A percentile compares a stretch with the other conserved stretches of the same genome.
phyloP scores from a whole-genome alignment of 2,113 vertebrate species.

The Talpa occidentalis region DNA sequence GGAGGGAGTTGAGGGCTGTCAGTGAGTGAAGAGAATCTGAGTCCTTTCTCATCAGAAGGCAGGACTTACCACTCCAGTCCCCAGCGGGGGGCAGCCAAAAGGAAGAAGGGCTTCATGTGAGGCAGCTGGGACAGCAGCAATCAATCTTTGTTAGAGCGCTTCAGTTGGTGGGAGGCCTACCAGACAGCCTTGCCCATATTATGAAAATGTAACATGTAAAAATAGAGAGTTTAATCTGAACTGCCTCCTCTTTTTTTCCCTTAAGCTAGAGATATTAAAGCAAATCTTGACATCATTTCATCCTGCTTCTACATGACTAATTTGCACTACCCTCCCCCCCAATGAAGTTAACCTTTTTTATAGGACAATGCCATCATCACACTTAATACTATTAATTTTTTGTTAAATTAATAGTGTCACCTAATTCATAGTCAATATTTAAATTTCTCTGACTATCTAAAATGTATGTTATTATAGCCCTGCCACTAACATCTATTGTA shows the following conservation, averaged over 20 bases:
- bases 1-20: no score
- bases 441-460: not conserved
- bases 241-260: not conserved
- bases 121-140: not conserved
- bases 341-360: not conserved
- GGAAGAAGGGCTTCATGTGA: not conserved
- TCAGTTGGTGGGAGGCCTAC: no score
- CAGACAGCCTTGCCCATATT: not conserved
- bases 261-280: not conserved
- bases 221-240: not conserved
- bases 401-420: not conserved
- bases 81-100: not conserved
- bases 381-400: not conserved
- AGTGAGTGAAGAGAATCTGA: not conserved
- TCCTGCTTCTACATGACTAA: not conserved
- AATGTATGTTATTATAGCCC: not conserved
- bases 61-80: not conserved
- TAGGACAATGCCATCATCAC: not conserved
- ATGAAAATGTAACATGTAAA: not conserved
- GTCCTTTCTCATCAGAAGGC: not conserved
- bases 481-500: not conserved
- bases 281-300: not conserved
- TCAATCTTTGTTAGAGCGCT: not conserved
- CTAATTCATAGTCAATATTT: not conserved
- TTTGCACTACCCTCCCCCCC: not conserved